Conservation (phyloP, 2,888 invertebrate genomes). For the Helicoverpa assulta region DNA sequence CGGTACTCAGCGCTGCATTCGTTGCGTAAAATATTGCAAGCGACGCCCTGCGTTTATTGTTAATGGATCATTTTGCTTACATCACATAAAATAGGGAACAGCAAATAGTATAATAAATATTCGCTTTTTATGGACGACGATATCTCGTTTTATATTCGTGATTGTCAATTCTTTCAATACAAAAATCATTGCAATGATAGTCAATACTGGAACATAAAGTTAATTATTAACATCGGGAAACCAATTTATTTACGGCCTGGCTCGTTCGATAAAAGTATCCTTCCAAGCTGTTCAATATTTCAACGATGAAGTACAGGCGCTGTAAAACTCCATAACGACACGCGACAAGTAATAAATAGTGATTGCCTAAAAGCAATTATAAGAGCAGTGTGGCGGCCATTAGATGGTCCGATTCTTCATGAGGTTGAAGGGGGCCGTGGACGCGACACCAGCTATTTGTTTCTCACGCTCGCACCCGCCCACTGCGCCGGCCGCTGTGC, state of each 20-base stretch:
- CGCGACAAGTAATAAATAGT: slow-evolving; percentile 73
- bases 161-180: neutral
- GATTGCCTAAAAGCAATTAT: slow-evolving; percentile 76
- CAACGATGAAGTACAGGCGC: slow-evolving; percentile 39
- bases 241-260: slow-evolving; percentile 46
- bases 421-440: slow-evolving; percentile 72
- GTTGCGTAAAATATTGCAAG: slow-evolving; percentile 53
- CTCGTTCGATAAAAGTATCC: slow-evolving; percentile 49
- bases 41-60: slow-evolving; percentile 28
- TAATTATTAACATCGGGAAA: slow-evolving; percentile 47
- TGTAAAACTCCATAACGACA: slow-evolving; percentile 59
- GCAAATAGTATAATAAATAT: neutral
- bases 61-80: slow-evolving; percentile 24
- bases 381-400: slow-evolving; percentile 68
- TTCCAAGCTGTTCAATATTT: slow-evolving; percentile 57
- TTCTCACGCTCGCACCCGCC: slow-evolving; percentile 89
- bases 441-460: slow-evolving; percentile 82
- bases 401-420: slow-evolving; percentile 70
- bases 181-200: slow-evolving; percentile 27
- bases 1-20: slow-evolving; percentile 38
- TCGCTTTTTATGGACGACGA: neutral
- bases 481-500: slow-evolving; percentile 75
- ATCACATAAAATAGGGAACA: slow-evolving; percentile 5
- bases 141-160: neutral
- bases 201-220: slow-evolving; percentile 30